Base-by-base conservation (phyloP, 2,113 vertebrate genomes). In the Dinomys branickii region DNA sequence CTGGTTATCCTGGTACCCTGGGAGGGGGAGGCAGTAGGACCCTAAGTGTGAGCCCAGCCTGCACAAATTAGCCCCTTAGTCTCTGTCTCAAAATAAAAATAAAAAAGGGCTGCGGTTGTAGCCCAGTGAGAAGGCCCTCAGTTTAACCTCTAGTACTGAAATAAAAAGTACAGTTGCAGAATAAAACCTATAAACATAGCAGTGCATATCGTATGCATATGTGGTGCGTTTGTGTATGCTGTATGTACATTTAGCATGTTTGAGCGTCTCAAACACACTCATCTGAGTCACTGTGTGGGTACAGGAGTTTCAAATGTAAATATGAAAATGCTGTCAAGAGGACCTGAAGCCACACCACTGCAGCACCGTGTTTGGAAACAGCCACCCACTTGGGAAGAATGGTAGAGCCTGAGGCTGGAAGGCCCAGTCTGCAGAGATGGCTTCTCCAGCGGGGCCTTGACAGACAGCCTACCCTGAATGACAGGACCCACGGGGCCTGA, bases 201-300 rank as follows among this genome's bases (percentile, higher is more conserved):
- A 50, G 75, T 35, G 16, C 52, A 20, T 19, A 47, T 0, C 4
- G 11, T 16, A 11, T 11, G 12, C 13, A 4, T 3, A 9, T 1
- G 5, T 0, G 0, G 30, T 13, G 47, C 2, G 7, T 50, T 50
- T 17, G 13, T 47, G 11, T 4, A 3, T 30, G 16, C 41, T 5
- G 14, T 58, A 12, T n/a, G 0, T 13, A 12, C 9, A 1, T 33
- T 0, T 5, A 16, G 1, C 12, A 14, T 2, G 71, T 56, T 2
- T 22, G 30, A 22, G 1, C 3, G 28, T 3, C 65, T 59, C 0
- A 52, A 9, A 24, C 54, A 38, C 14, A 17, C 33, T 84, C 5
- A 35, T 16, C 19, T 56, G 5, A 50, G 54, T 11, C 6, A 2
- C 14, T 24, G 14, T 24, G 4, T 12, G 8, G 17, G 41, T 20